phyloP scores from a whole-genome alignment of 2,113 vertebrate species.

The Pipa parva region DNA sequence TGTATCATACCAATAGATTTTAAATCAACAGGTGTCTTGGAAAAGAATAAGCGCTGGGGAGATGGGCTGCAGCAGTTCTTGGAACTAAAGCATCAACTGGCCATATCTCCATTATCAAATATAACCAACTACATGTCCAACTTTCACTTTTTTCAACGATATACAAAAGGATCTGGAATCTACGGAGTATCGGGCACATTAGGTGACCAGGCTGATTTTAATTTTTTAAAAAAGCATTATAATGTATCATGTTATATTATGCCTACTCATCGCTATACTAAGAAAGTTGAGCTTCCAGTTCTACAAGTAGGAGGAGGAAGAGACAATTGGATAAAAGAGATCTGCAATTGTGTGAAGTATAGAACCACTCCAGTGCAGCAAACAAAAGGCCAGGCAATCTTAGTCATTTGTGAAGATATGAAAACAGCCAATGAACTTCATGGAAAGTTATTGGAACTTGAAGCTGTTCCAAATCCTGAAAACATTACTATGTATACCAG shows the following conservation, averaged over 20 bases:
- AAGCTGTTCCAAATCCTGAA: not conserved
- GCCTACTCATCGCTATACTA: constrained; percentile 54
- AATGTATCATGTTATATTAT: constrained; percentile 42
- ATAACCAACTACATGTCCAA: constrained; percentile 50
- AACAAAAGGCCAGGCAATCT: constrained; percentile 45
- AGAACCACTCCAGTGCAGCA: constrained; percentile 9
- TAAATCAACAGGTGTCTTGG: constrained; percentile 57
- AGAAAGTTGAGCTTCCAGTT: constrained; percentile 53
- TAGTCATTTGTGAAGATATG: constrained; percentile 63
- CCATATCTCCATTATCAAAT: constrained; percentile 38
- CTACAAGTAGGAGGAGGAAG: constrained; percentile 44
- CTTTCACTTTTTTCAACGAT: constrained; percentile 56
- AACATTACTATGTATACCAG: constrained; percentile 42
- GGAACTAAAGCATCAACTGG: constrained; percentile 45
- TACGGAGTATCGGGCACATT: constrained; percentile 61
- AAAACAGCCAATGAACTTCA: constrained; percentile 42
- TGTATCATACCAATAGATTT: constrained; percentile 58
- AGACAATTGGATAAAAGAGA: constrained; percentile 45
- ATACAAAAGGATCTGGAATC: constrained; percentile 41
- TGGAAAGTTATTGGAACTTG: constrained; percentile 1
- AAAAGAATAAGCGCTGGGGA: constrained; percentile 52
- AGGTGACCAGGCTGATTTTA: constrained; percentile 50
- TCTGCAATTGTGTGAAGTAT: constrained; percentile 42
- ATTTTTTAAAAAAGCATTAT: constrained; percentile 49
- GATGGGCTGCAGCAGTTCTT: constrained; percentile 65